Conservation (phyloP, 2,888 invertebrate species). For the Drosophila fungiperda region DNA sequence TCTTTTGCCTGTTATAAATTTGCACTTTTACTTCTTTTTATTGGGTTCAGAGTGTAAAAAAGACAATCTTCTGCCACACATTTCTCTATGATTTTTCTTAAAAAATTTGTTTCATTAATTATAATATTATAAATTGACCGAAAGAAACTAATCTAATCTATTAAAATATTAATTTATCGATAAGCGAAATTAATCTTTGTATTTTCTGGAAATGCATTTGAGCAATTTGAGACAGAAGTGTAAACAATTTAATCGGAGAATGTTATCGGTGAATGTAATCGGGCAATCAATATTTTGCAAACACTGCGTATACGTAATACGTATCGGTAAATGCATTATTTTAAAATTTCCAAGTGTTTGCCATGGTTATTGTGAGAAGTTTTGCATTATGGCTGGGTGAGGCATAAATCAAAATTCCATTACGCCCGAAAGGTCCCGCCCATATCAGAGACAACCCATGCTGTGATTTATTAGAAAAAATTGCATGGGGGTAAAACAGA, state of each 20-base stretch:
- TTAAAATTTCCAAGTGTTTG: conserved; percentile 55
- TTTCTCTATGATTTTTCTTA: accelerated
- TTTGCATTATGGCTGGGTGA: conserved; percentile 81
- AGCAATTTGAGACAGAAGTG: background rate
- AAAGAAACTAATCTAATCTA: background rate
- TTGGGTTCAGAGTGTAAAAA: background rate
- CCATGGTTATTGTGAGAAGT: conserved; percentile 72
- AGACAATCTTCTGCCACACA: background rate
- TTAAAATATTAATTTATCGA: background rate
- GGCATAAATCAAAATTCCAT: conserved; percentile 84
- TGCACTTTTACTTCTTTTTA: no score
- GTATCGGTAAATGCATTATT: conserved; percentile 48
- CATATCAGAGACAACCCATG: conserved; percentile 84
- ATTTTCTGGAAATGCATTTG: background rate
- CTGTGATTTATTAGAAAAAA: conserved; percentile 83
- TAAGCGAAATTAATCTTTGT: background rate
- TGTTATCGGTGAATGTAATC: conserved; percentile 11
- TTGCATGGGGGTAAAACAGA: conserved; percentile 51
- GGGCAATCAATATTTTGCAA: conserved; percentile 49
- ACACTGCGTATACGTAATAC: conserved; percentile 48
- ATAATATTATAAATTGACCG: no score
- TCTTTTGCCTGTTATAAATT: no score
- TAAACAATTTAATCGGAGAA: conserved; percentile 8
- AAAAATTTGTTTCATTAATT: background rate
- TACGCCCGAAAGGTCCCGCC: conserved; percentile 82